Conservation (phyloP, 2,888 invertebrate genomes). For the Alloplasta piceator region DNA sequence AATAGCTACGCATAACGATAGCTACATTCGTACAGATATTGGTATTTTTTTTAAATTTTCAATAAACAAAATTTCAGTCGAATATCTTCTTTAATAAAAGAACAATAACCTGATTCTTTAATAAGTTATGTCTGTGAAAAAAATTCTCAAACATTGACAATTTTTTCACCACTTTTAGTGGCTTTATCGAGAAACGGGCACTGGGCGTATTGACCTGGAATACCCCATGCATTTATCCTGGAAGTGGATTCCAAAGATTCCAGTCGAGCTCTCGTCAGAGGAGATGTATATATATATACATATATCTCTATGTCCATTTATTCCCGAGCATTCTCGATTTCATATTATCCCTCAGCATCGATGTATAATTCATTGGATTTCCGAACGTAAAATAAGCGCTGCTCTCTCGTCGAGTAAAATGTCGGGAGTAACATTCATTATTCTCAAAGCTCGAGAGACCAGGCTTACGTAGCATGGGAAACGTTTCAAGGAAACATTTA, state of each 20-base stretch:
- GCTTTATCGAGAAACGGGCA: too few species aligned
- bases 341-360: background rate
- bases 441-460: background rate
- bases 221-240: background rate
- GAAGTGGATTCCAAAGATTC: slow-evolving; percentile 44
- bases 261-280: background rate
- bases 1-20: too few species aligned
- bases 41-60: too few species aligned
- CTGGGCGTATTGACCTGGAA: too few species aligned
- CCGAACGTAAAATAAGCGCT: slow-evolving; percentile 28
- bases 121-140: too few species aligned
- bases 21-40: too few species aligned
- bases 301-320: slow-evolving; percentile 17
- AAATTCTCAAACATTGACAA: too few species aligned
- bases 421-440: slow-evolving; percentile 5
- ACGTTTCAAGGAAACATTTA: slow-evolving; percentile 27
- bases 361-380: slow-evolving; percentile 48
- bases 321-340: slow-evolving; percentile 29
- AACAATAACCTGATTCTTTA: too few species aligned
- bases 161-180: too few species aligned
- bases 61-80: too few species aligned
- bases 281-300: slow-evolving; percentile 25
- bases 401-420: background rate
- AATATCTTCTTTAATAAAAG: too few species aligned
- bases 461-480: slow-evolving; percentile 38